Percentiles rank a stretch among this genome's conserved stretches.
Evolutionary conservation across 2,888 invertebrate genomes (phyloP).

Genomic region (Galerucella pusilla): DNA sequence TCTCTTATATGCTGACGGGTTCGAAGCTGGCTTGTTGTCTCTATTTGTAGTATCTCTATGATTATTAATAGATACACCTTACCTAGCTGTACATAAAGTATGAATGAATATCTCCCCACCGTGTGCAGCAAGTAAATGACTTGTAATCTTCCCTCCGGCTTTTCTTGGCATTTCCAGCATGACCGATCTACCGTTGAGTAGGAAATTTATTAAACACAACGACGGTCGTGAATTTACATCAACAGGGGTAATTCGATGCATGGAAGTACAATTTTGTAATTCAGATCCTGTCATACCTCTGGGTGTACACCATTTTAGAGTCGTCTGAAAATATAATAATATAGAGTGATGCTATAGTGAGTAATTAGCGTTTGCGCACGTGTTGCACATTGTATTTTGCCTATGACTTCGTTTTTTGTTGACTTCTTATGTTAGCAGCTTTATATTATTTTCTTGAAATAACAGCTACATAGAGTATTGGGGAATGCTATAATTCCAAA

Average conservation of each 20-base stretch:
- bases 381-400: too few species aligned
- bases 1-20: too few species aligned
- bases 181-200: slow-evolving; percentile 93
- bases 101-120: slow-evolving; percentile 97
- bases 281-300: slow-evolving; percentile 85
- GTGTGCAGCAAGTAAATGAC: slow-evolving; percentile 92
- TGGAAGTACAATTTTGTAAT: slow-evolving; percentile 84
- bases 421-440: too few species aligned
- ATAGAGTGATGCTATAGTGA: too few species aligned
- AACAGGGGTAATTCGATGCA: slow-evolving; percentile 93
- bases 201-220: slow-evolving; percentile 95
- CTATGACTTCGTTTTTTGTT: too few species aligned
- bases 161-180: slow-evolving; percentile 91
- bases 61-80: slow-evolving; percentile 29
- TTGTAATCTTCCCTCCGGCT: slow-evolving; percentile 87
- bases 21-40: too few species aligned
- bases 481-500: too few species aligned
- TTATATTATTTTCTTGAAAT: too few species aligned
- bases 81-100: slow-evolving; percentile 80
- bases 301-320: slow-evolving; percentile 97
- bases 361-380: too few species aligned
- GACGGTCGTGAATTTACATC: slow-evolving; percentile 97
- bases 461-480: too few species aligned
- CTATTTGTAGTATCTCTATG: too few species aligned
- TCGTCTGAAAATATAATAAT: slow-evolving; percentile 68